Evolutionary conservation across 2,888 invertebrate genomes (phyloP), one percentile per base, ranked within the genome.

Genomic region (Bombyx huttoni): DNA sequence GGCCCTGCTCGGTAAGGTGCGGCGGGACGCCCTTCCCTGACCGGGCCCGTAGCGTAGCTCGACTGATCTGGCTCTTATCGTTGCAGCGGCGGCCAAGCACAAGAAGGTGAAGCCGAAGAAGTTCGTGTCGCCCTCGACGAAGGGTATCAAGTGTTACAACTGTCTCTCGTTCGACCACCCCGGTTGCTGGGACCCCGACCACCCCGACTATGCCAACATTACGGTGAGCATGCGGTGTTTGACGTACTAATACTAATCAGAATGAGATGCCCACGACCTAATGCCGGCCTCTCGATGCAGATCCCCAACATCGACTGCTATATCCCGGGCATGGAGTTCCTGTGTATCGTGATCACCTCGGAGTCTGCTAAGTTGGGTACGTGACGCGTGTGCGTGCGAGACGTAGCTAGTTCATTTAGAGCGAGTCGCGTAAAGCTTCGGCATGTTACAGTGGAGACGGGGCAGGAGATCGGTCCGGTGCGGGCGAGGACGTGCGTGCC

Each of bases 121-220:
- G 67, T 77, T 81, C 55, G 77, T 81, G 34, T 77, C 83, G 0
- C 77, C 83, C 0, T 68, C 73, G 1, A 70, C 82, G 1, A 83
- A 81, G 56, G 88, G 87, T 13, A 79, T 85, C 54, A 86, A 83
- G 64, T 88, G 88, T 61, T 88, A 87, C 73, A 88, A 88, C 66
- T 88, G 88, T 58, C 64, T 87, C 49, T 87, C 87, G 13, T 85
- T 82, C 67, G 88, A 88, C 69, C 85, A 87, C 64, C 83, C 85
- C 35, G 88, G 87, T 50, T 88, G 88, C 70, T 88, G 88, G 88
- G 87, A 88, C 60, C 87, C 88, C 24, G 86, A 84, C 55, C 88
- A 88, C 54, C 87, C 87, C 1, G 84, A 87, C 66, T 81, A 80
- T 67, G 75, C 80, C 10, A 88, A 88, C 58, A 74, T 84, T 46